Percentiles rank a stretch among this genome's conserved stretches.
Conservation (phyloP, 2,888 invertebrate species). For the Dryobotodes eremita region DNA sequence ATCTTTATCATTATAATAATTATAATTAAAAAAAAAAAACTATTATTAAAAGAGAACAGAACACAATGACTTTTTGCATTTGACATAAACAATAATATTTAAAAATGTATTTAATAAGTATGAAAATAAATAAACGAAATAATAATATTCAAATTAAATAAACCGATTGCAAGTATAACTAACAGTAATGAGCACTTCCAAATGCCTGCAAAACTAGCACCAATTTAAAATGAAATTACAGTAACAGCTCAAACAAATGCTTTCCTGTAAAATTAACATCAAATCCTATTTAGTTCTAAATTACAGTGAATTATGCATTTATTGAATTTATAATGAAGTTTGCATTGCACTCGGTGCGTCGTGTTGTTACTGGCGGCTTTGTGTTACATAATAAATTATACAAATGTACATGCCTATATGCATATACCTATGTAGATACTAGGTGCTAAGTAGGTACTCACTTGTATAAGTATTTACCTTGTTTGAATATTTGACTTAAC, state of each 20-base stretch:
- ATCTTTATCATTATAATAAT: background rate
- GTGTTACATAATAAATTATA: constrained; percentile 8
- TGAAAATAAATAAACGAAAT: no score
- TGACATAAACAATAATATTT: no score
- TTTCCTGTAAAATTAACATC: constrained; percentile 28
- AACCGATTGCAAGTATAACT: background rate
- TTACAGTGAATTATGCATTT: constrained; percentile 46
- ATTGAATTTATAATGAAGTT: constrained; percentile 55
- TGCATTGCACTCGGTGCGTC: constrained; percentile 9
- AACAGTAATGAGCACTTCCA: background rate
- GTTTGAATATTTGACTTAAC: background rate
- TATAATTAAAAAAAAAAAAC: no score
- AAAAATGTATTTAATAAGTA: no score
- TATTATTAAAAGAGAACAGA: no score
- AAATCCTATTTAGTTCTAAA: constrained; percentile 52
- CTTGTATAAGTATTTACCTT: background rate
- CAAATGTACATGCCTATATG: background rate
- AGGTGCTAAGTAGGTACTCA: no score
- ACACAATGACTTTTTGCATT: no score
- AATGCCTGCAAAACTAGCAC: constrained; percentile 24
- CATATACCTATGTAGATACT: background rate
- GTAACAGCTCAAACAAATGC: constrained; percentile 32
- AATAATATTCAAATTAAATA: background rate
- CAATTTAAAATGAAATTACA: constrained; percentile 38
- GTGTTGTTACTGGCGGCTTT: background rate